A percentile compares a stretch with the other conserved stretches of the same genome.
These are phyloP conservation scores for Diachasma alloeum DNA, from an alignment of 1,140 invertebrate genomes.

Conservation along the genomic window DNA sequence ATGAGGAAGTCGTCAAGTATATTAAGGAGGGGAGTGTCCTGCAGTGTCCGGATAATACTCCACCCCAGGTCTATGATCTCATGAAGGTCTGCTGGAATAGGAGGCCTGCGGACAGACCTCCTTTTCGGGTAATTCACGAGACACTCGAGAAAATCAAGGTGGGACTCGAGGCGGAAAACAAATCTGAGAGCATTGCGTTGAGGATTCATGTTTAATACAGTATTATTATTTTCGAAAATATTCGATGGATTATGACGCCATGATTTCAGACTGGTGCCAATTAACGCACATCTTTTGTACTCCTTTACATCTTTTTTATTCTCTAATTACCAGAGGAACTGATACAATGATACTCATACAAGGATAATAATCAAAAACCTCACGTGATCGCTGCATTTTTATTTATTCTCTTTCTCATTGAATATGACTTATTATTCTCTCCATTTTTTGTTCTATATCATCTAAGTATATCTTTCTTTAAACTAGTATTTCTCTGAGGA, in stretches of 20 bases:
- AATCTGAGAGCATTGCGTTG: constrained; percentile 51
- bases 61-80: constrained; percentile 87
- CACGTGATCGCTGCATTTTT: background rate
- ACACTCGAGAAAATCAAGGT: constrained; percentile 73
- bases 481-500: background rate
- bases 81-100: constrained; percentile 94
- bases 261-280: background rate
- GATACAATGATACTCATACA: background rate
- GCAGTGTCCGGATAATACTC: constrained; percentile 88
- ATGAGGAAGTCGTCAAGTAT: constrained; percentile 93
- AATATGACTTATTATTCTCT: background rate
- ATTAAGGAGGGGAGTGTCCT: constrained; percentile 91
- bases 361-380: background rate
- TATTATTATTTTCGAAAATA: background rate
- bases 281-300: no score
- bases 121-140: constrained; percentile 80
- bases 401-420: background rate
- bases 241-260: no score
- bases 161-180: constrained; percentile 65
- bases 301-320: background rate
- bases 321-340: background rate
- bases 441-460: background rate
- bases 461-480: background rate
- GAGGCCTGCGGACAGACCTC: constrained; percentile 83
- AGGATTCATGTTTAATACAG: constrained; percentile 52